phyloP scores from a whole-genome alignment of 53 echinoderm and acorn worm genomes.

The Hippasteria phrygiana region DNA sequence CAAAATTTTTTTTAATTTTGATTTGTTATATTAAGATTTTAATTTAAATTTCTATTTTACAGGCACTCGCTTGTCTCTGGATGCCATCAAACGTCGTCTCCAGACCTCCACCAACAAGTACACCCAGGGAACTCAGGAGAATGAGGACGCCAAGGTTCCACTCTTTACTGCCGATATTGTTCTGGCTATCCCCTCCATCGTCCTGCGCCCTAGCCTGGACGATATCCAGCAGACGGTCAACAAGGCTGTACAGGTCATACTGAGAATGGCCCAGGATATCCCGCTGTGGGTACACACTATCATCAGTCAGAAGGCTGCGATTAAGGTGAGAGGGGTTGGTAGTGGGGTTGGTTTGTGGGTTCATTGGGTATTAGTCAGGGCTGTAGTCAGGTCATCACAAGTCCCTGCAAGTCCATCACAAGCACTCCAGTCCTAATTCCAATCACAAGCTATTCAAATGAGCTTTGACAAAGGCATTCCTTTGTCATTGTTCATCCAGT shows the following conservation, averaged over 20 bases:
- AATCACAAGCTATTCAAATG: too few species aligned
- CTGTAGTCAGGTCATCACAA: too few species aligned
- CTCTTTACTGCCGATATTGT: conserved; percentile 92
- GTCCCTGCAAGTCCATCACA: too few species aligned
- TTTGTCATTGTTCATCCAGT: too few species aligned
- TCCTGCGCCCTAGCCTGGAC: conserved; percentile 89
- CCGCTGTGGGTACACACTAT: conserved; percentile 98
- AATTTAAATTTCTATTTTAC: not conserved
- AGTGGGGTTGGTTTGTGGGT: too few species aligned
- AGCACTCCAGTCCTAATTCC: too few species aligned
- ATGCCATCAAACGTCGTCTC: conserved; percentile 95
- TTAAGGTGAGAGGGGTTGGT: conserved; percentile 76
- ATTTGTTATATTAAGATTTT: not conserved
- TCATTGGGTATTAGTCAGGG: too few species aligned
- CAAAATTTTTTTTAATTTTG: not conserved
- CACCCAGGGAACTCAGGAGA: conserved; percentile 82
- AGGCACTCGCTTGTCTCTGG: conserved; percentile 98
- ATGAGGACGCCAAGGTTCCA: conserved; percentile 88
- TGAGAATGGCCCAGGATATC: conserved; percentile 97
- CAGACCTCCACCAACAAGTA: conserved; percentile 95
- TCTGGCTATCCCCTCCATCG: conserved; percentile 93
- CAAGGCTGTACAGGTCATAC: conserved; percentile 95
- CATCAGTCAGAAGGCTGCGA: conserved; percentile 90
- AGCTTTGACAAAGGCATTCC: too few species aligned
- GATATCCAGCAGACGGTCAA: conserved; percentile 92